phyloP scores from a whole-genome alignment of 2,113 vertebrate genomes.

The Grantiella picta region DNA sequence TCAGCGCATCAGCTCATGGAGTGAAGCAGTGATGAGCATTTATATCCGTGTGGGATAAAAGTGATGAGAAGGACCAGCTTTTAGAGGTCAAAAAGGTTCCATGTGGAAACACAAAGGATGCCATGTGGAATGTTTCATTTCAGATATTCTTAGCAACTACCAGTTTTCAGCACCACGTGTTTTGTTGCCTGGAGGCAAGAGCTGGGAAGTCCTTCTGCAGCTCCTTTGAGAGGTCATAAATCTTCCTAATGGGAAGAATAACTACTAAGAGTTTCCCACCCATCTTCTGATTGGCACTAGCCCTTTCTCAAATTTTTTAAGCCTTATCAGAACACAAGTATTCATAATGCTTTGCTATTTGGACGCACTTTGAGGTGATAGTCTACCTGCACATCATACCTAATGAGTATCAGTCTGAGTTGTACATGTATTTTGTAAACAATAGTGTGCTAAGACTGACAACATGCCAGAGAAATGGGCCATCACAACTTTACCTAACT shows the following conservation, averaged over 20 bases:
- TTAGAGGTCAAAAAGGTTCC: neutral
- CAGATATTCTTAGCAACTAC: neutral
- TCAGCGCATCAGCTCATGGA: rapidly evolving
- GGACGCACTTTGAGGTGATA: neutral
- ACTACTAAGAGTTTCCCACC: neutral
- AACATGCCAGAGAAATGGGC: neutral
- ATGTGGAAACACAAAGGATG: neutral
- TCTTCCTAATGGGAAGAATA: neutral
- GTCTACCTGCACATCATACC: neutral
- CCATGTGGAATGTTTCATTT: neutral
- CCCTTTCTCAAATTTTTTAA: neutral
- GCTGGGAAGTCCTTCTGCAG: neutral
- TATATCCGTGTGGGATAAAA: neutral
- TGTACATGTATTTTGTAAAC: neutral
- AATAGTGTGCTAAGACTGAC: neutral
- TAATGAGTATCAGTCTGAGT: neutral
- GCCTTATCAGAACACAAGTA: neutral
- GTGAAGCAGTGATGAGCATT: rapidly evolving
- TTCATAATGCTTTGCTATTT: neutral
- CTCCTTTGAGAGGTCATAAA: neutral
- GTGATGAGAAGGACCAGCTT: neutral
- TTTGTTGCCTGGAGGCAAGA: neutral
- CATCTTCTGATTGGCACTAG: neutral
- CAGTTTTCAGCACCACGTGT: neutral
- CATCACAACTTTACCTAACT: neutral